Percentiles rank a stretch among this genome's conserved stretches.
phyloP scores from a whole-genome alignment of 2,113 vertebrate genomes.

The Oenanthe melanoleuca region DNA sequence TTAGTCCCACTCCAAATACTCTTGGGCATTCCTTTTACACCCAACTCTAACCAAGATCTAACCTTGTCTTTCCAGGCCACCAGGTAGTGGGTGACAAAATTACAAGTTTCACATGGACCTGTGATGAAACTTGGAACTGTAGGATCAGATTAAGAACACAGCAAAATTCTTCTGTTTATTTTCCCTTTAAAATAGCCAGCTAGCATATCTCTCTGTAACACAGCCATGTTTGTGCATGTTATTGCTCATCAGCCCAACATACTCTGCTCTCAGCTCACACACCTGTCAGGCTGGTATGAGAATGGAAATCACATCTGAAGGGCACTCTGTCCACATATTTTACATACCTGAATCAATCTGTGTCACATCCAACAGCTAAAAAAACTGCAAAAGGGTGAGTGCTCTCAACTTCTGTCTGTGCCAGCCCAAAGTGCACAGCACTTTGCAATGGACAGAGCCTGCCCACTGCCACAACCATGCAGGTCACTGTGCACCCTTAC shows the following conservation, averaged over 20 bases:
- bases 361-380: not conserved
- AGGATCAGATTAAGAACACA: not conserved
- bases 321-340: not conserved
- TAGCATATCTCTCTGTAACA: not conserved
- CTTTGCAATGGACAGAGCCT: not conserved
- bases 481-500: not conserved
- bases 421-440: not conserved
- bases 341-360: not conserved
- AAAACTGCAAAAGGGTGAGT: not conserved
- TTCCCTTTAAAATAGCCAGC: not conserved
- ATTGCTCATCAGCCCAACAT: not conserved
- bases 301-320: not conserved
- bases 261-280: not conserved
- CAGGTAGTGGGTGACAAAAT: accelerated
- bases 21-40: not conserved
- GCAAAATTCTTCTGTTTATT: not conserved
- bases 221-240: not conserved
- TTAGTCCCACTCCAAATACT: not conserved
- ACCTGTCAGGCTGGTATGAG: not conserved
- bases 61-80: not conserved
- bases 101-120: not conserved
- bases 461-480: not conserved
- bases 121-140: not conserved
- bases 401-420: not conserved
- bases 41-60: not conserved